Evolutionary conservation across 35 echinoderm and acorn worm genomes (phyloP).

Genomic region (Nesometra sesokonis): DNA sequence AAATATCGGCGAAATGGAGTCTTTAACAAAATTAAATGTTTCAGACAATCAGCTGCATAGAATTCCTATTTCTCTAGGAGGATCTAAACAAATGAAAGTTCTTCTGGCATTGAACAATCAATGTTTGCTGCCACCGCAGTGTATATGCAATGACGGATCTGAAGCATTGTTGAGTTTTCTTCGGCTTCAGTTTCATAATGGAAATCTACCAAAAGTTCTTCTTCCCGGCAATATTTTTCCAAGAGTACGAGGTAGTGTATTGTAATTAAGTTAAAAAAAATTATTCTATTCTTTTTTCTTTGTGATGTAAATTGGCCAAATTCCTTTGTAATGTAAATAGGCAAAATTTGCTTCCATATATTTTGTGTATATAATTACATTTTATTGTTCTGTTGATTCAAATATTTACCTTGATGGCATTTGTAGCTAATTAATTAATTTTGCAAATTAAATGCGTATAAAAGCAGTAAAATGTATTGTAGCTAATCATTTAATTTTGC

Average conservation of each 20-base stretch:
- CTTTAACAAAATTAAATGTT: conserved; percentile 48
- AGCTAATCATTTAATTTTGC: too few species aligned
- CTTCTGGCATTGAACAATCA: conserved; percentile 45
- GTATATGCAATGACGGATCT: conserved; percentile 53
- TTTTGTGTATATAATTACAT: too few species aligned
- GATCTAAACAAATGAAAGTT: conserved; percentile 30
- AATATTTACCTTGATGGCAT: too few species aligned
- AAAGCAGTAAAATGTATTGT: too few species aligned
- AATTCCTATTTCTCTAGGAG: conserved; percentile 39
- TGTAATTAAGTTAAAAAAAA: too few species aligned
- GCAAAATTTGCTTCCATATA: too few species aligned
- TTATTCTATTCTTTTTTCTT: too few species aligned
- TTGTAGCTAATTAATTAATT: too few species aligned
- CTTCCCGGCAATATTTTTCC: conserved; percentile 45
- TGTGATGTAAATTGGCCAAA: too few species aligned
- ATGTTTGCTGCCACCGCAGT: conserved; percentile 48
- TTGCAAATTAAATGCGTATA: too few species aligned
- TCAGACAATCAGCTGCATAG: conserved; percentile 40
- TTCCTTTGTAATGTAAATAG: too few species aligned
- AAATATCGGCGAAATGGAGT: conserved; percentile 53
- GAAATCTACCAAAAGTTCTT: conserved; percentile 26
- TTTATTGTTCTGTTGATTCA: too few species aligned
- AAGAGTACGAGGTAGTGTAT: conserved; percentile 61
- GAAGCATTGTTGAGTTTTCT: conserved; percentile 36
- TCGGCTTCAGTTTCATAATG: conserved; percentile 50